These are phyloP conservation scores for Pterocles gutturalis DNA, from an alignment of 2,113 vertebrate species.

Conservation along the genomic window DNA sequence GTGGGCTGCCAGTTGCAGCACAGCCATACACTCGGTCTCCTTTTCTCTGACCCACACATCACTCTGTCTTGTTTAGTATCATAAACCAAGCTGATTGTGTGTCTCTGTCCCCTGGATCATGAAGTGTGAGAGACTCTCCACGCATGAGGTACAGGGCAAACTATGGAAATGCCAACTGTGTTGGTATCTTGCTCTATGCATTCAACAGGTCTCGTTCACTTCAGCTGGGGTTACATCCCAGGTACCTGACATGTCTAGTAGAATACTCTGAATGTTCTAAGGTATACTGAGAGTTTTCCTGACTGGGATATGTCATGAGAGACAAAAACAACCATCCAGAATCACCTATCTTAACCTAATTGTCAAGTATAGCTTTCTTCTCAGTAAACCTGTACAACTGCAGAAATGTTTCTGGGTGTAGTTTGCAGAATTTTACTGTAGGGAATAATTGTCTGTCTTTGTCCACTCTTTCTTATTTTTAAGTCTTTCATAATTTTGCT, in stretches of 20 bases:
- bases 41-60: neutral
- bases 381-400: neutral
- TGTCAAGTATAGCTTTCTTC: neutral
- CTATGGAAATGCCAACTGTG: neutral
- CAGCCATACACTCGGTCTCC: neutral
- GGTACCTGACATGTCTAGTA: neutral
- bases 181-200: neutral
- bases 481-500: neutral
- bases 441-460: neutral
- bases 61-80: neutral
- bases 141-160: neutral
- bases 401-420: neutral
- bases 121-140: neutral
- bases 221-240: neutral
- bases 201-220: neutral
- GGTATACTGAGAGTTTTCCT: neutral
- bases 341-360: neutral
- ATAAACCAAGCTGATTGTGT: neutral
- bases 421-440: neutral
- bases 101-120: neutral
- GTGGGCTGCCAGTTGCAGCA: neutral
- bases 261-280: neutral
- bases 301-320: neutral
- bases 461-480: neutral
- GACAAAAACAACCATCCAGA: neutral